Evolutionary conservation across 2,113 vertebrate genomes (phyloP).

Genomic region (Felis catus): F.catus_Fca126_mat1.0 CM031428.1:30549501-30550000

Average conservation of each 20-base stretch:
- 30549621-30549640: constrained; percentile 81
- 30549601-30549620: constrained; percentile 86
- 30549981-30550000: background rate
- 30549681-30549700: background rate
- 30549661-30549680: constrained; percentile 84
- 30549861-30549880: background rate
- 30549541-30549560: constrained; percentile 57
- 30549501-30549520: background rate
- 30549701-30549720: constrained; percentile 32
- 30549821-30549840: background rate
- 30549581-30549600: constrained; percentile 82
- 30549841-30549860: background rate
- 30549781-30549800: constrained; percentile 85
- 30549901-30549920: background rate
- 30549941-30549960: background rate
- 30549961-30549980: background rate
- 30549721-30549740: constrained; percentile 40
- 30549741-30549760: constrained; percentile 49
- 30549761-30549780: constrained; percentile 74
- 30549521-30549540: constrained; percentile 19
- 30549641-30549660: constrained; percentile 80
- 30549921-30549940: background rate
- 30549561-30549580: constrained; percentile 20
- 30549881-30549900: background rate
- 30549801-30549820: constrained; percentile 38